These are phyloP conservation scores for Brachypodius melanocephalos DNA, from an alignment of 2,113 vertebrate species.

Conservation along the genomic window DNA sequence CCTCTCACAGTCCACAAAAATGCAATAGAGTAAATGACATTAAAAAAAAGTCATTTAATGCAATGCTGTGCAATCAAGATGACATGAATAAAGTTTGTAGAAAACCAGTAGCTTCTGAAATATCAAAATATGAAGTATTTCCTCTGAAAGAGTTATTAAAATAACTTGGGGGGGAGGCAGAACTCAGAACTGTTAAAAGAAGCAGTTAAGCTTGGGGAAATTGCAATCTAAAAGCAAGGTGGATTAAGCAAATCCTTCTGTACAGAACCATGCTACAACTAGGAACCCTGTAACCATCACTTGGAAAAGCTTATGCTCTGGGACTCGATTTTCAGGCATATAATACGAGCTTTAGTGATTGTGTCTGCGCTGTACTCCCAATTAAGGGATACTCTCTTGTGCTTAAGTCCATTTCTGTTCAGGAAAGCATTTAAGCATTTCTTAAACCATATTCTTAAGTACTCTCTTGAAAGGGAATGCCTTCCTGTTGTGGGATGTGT, in stretches of 20 bases:
- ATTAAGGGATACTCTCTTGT: slow-evolving; percentile 35
- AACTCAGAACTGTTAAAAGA: slow-evolving; percentile 62
- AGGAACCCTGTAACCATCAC: slow-evolving; percentile 65
- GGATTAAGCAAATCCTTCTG: slow-evolving; percentile 69
- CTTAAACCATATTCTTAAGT: slow-evolving; percentile 31
- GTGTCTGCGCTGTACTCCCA: slow-evolving; percentile 37
- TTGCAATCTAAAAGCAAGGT: slow-evolving; percentile 67
- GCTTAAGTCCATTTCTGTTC: slow-evolving; percentile 59
- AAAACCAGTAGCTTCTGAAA: slow-evolving; percentile 37
- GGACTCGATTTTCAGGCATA: slow-evolving; percentile 56
- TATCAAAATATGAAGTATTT: slow-evolving; percentile 13
- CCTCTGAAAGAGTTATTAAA: slow-evolving; percentile 54
- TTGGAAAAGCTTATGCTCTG: slow-evolving; percentile 32
- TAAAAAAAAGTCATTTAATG: not conserved
- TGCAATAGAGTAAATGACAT: not conserved
- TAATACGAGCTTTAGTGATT: slow-evolving; percentile 60
- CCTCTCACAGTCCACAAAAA: not conserved
- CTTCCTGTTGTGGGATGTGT: not conserved
- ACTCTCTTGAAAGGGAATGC: not conserved
- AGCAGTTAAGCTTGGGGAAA: slow-evolving; percentile 66
- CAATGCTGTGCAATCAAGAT: not conserved
- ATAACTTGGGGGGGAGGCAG: slow-evolving; percentile 12
- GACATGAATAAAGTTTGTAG: not conserved
- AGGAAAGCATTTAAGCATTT: slow-evolving; percentile 55
- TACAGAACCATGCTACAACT: slow-evolving; percentile 57